A percentile compares a stretch with the other conserved stretches of the same genome.
phyloP scores from a whole-genome alignment of 2,797 vertebrate genomes.

The Rhabdomys pumilio region DNA sequence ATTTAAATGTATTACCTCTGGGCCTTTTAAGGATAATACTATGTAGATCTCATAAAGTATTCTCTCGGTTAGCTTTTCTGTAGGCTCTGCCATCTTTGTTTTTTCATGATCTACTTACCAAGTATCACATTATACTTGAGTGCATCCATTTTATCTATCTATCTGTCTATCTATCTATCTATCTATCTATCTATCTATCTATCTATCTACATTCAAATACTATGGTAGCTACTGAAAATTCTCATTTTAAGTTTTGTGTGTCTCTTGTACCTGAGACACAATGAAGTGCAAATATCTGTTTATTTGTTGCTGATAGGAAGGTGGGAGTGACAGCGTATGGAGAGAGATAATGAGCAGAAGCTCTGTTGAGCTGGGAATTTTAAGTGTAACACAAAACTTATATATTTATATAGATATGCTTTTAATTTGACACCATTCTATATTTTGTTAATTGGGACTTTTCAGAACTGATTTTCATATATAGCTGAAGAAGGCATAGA shows the following conservation, averaged over 20 bases:
- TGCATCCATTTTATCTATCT: background rate
- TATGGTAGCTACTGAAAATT: background rate
- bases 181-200: background rate
- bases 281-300: background rate
- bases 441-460: slow-evolving; percentile 15
- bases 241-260: background rate
- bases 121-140: background rate
- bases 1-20: slow-evolving; percentile 5
- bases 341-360: background rate
- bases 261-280: background rate
- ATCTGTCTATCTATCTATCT: background rate
- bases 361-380: slow-evolving; percentile 4
- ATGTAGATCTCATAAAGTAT: background rate
- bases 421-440: background rate
- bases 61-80: background rate
- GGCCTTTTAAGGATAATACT: background rate
- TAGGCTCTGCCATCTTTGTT: background rate
- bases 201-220: background rate
- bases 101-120: background rate
- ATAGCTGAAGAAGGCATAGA: background rate
- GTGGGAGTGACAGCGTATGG: background rate
- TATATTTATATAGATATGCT: background rate
- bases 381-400: background rate
- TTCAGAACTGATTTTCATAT: slow-evolving; percentile 40
- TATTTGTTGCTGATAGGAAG: background rate